Base-by-base conservation (phyloP, 2,888 invertebrate species). In the Drosophila borborema region DNA sequence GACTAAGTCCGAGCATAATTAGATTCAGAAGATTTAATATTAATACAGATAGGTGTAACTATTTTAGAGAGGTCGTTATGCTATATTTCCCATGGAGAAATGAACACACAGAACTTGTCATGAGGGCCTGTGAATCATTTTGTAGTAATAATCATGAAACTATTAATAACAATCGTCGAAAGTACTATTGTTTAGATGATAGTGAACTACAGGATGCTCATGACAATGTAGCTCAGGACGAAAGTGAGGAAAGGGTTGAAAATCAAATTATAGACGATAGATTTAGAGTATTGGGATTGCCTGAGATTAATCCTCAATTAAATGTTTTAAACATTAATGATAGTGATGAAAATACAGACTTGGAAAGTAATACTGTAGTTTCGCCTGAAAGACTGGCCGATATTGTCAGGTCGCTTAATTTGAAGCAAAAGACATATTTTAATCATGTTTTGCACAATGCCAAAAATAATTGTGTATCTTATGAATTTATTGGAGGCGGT, bases 401-500 rank as follows among this genome's bases (percentile, higher is more conserved):
- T 40, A 40, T 36, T 36, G 10, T 36, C 34, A 36, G 34, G 34
- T 36, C 34, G 34, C 34, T 36, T 36, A 36, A 36, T 36, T 36
- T 36, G 1, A 40, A 40, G 41, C n/a, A 41, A 10, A 36, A 36
- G 34, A 36, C 10, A 36, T 36, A 36, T 10, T 36, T 36, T 36
- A 36, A 9, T 36, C 34, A 36, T 36, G n/a, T 41, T n/a, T n/a
- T 41, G 7, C n/a, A 41, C 7, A 41, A 41, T 41, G 8, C 41
- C 41, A 41, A 16, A 41, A 41, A 8, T 2, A 16, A n/a, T 16
- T n/a, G 8, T n/a, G n/a, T 41, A 7, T 41, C 8, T 41, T n/a
- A 41, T 41, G 41, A 41, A 41, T 41, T 41, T n/a, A 8, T 41
- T n/a, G 41, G 41, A 41, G n/a, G 41, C n/a, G 41, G 41, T 41